A percentile compares a stretch with the other conserved stretches of the same genome.
phyloP scores from a whole-genome alignment of 30 jellyfish, hydroid and myxozoan species.

The Phacellophora camtschatica region DNA sequence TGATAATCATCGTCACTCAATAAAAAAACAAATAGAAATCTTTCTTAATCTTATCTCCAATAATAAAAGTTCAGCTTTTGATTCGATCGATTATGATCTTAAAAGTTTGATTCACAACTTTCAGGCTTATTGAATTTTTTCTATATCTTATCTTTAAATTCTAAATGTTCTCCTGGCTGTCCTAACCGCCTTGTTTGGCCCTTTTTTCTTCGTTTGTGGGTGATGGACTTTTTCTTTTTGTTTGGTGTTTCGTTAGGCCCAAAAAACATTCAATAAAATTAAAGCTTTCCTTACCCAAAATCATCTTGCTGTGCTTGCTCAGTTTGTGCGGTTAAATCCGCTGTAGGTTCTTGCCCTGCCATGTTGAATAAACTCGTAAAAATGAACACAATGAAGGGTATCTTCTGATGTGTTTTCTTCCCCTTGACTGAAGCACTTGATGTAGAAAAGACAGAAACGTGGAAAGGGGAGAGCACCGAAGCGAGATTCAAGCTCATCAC shows the following conservation, averaged over 20 bases:
- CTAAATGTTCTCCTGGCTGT: no score
- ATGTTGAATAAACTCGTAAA: neutral
- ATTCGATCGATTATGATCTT: no score
- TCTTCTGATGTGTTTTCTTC: neutral
- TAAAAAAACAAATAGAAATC: no score
- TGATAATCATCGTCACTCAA: no score
- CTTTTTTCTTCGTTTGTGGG: no score
- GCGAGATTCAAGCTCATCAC: slow-evolving; percentile 31
- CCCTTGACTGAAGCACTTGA: neutral
- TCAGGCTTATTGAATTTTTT: no score
- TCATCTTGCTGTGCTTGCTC: slow-evolving; percentile 27
- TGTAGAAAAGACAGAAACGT: slow-evolving; percentile 41
- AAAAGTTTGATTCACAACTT: no score
- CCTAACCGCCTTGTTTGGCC: no score
- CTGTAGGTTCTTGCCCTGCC: slow-evolving; percentile 18
- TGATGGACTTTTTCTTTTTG: no score
- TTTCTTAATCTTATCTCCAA: no score
- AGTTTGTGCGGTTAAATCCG: neutral
- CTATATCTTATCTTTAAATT: no score
- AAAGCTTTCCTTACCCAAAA: slow-evolving; percentile 9
- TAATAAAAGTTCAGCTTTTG: no score
- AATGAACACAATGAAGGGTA: neutral
- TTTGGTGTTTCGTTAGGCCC: neutral
- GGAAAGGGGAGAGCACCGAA: slow-evolving; percentile 18
- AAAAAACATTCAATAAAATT: neutral